phyloP scores from a whole-genome alignment of 1,140 invertebrate species.

The Temnothorax nylanderi region DNA sequence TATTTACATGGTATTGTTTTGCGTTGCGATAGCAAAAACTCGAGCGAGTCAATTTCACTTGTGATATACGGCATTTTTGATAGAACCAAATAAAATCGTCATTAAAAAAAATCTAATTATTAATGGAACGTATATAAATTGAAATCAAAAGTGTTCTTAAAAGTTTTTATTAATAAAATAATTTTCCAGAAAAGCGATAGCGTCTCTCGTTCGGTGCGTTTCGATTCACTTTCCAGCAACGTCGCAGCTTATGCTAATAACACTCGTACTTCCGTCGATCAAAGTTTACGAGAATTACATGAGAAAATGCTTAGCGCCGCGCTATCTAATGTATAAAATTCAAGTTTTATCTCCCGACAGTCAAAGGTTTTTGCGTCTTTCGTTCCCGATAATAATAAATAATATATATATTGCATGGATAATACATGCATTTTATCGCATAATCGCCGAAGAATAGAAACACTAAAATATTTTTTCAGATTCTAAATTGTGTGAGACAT shows the following conservation, averaged over 20 bases:
- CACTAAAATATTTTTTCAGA: background rate
- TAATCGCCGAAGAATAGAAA: background rate
- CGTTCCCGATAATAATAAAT: background rate
- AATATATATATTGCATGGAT: background rate
- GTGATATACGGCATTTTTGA: background rate
- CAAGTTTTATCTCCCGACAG: constrained; percentile 9
- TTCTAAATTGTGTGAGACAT: background rate
- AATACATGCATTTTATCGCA: background rate
- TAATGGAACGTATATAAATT: background rate
- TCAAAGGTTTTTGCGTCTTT: background rate
- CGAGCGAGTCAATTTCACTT: background rate
- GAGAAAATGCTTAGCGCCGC: background rate
- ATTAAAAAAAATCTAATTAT: background rate
- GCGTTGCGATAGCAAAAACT: background rate
- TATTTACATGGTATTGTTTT: background rate
- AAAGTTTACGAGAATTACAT: constrained; percentile 13
- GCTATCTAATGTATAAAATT: background rate
- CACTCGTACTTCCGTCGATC: background rate
- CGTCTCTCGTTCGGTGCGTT: too few relatives aligned
- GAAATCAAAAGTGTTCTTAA: background rate
- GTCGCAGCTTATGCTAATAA: background rate
- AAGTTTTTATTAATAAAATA: background rate
- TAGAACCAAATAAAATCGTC: background rate
- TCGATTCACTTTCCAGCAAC: background rate
- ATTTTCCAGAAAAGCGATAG: background rate